phyloP scores from a whole-genome alignment of 1,140 invertebrate genomes.

The Trialeurodes vaporariorum region DNA sequence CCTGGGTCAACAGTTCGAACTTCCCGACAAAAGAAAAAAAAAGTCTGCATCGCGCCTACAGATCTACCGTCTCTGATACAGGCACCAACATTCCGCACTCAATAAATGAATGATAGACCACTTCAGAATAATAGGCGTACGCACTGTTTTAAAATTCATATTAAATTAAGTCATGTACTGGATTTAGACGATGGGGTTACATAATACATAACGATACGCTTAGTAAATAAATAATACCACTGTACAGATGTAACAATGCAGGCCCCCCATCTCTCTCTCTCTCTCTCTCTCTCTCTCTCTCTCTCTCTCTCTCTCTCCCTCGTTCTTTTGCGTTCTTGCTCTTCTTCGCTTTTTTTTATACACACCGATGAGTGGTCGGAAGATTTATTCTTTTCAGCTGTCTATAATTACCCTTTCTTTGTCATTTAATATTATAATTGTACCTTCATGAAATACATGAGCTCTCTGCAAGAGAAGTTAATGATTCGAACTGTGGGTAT shows the following conservation, averaged over 20 bases:
- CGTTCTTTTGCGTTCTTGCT: background rate
- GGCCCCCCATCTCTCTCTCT: background rate
- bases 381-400: slow-evolving; percentile 3
- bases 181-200: background rate
- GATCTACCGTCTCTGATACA: too few relatives aligned
- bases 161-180: background rate
- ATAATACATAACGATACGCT: background rate
- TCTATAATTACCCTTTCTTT: slow-evolving; percentile 3
- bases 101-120: too few relatives aligned
- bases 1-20: too few relatives aligned
- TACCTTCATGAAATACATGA: background rate
- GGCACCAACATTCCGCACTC: too few relatives aligned
- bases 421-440: background rate
- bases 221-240: background rate
- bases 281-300: background rate
- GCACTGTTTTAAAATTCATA: background rate
- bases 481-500: background rate
- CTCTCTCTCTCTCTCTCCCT: too few relatives aligned
- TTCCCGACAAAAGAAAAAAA: too few relatives aligned
- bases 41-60: too few relatives aligned
- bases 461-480: too few relatives aligned
- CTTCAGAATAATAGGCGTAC: too few relatives aligned
- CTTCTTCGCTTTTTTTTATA: too few relatives aligned
- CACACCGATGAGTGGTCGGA: background rate
- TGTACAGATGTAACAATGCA: background rate